Base-by-base conservation (phyloP, 2,797 vertebrate genomes). In the Sparidentex hasta region DNA sequence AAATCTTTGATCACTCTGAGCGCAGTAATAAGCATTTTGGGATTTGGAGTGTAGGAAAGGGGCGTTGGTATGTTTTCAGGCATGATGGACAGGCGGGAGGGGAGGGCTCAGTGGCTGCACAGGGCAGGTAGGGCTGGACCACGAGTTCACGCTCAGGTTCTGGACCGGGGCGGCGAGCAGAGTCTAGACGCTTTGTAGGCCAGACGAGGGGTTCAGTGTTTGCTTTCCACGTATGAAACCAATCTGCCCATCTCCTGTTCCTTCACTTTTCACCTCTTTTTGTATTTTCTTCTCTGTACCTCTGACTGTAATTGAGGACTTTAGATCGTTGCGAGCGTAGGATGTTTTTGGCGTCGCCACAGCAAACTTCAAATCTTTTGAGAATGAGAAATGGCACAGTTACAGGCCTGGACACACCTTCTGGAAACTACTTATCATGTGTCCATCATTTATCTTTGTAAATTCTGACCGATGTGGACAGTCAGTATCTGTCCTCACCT, bases 151-250 rank as follows among this genome's bases (percentile, higher is more conserved):
- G 47, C 21, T 71, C 59, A n/a, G 82, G 72, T 64, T 74, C 43
- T 65, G 69, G 44, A 73, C 33, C 23, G 17, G 73, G 73, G 71
- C 41, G 38, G 62, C 17, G 43, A 83, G 72, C 59, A 48, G 33
- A 70, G 74, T 86, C 86, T 81, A 82, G 82, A 88, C 70, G 20
- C 86, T 89, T 76, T 74, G 77, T 79, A 85, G 73, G 77, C 76
- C 76, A 74, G 62, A 75, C 3, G 72, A 76, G 58, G 48, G 65
- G 81, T 43, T 71, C 62, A 54, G 65, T 73, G 74, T 83, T 84
- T 80, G 73, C 78, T 80, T 74, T 85, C 52, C 82, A 74, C 66
- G 69, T 27, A 41, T 70, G 73, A 84, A 84, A 81, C 67, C 50
- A 58, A 81, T 82, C 72, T 65, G 38, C 58, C 55, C 46, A 3